Evolutionary conservation across 2,113 vertebrate genomes (phyloP).

Genomic region (Limanda limanda): DNA sequence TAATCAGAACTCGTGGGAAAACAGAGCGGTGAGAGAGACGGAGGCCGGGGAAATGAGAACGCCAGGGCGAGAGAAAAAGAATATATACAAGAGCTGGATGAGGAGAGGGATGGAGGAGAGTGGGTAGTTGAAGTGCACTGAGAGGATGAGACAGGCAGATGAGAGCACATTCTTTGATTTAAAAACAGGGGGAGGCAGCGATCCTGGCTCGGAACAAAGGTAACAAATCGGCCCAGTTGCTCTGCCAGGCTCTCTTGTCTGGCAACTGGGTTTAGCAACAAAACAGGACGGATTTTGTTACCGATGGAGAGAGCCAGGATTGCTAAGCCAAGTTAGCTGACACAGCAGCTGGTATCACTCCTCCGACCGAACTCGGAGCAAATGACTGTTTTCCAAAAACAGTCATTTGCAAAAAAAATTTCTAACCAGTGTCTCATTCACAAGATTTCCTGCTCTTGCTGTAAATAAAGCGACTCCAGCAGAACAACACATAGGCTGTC

Average conservation of each 20-base stretch:
- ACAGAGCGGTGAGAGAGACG: slow-evolving; percentile 55
- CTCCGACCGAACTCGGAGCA: neutral
- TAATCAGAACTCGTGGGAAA: slow-evolving; percentile 82
- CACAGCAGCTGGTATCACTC: neutral
- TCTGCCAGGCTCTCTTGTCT: too few relatives aligned
- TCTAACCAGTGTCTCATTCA: too few relatives aligned
- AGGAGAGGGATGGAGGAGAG: slow-evolving; percentile 24
- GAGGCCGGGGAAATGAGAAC: slow-evolving; percentile 60
- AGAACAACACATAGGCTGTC: too few relatives aligned
- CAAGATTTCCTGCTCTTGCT: too few relatives aligned
- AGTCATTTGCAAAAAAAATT: too few relatives aligned
- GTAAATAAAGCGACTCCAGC: too few relatives aligned
- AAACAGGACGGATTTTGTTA: neutral
- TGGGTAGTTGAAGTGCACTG: slow-evolving; percentile 30
- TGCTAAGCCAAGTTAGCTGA: neutral
- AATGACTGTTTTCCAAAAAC: neutral
- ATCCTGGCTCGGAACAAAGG: neutral
- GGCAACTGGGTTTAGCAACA: neutral
- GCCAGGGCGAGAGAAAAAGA: slow-evolving; percentile 40
- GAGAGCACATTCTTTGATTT: slow-evolving; percentile 13
- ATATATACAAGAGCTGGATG: slow-evolving; percentile 17
- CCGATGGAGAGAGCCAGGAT: neutral
- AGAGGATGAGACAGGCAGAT: slow-evolving; percentile 32
- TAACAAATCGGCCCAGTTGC: neutral
- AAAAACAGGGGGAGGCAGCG: neutral